phyloP scores from a whole-genome alignment of 2,797 vertebrate species.

The Triplophysa yarkandensis region DNA sequence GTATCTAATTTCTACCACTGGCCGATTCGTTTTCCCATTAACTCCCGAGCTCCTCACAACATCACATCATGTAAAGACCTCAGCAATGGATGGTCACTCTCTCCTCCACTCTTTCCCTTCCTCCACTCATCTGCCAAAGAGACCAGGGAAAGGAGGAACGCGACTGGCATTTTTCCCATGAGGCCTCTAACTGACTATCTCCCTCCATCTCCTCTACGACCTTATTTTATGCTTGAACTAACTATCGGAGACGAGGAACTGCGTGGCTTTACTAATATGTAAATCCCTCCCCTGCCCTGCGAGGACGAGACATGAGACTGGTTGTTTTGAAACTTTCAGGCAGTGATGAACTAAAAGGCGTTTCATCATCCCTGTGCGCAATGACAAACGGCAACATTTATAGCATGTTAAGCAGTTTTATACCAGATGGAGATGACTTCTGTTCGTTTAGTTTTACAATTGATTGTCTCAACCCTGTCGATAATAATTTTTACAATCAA shows the following conservation, averaged over 20 bases:
- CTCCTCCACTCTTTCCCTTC: constrained; percentile 57
- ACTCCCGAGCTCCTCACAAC: constrained; percentile 57
- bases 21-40: constrained; percentile 57
- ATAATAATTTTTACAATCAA: constrained; percentile 48
- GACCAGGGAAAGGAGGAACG: constrained; percentile 68
- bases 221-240: constrained; percentile 66
- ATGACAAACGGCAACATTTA: constrained; percentile 63
- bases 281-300: constrained; percentile 47
- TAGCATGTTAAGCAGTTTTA: constrained; percentile 72
- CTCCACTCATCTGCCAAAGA: constrained; percentile 80
- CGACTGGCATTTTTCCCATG: constrained; percentile 61
- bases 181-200: constrained; percentile 61
- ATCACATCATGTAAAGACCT: constrained; percentile 69
- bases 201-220: constrained; percentile 58
- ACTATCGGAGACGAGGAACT: constrained; percentile 64
- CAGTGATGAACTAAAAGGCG: constrained; percentile 48
- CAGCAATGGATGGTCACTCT: constrained; percentile 59
- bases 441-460: constrained; percentile 45
- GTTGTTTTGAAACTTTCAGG: constrained; percentile 36
- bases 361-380: constrained; percentile 50
- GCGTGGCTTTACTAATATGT: constrained; percentile 70
- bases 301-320: constrained; percentile 57
- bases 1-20: constrained; percentile 49
- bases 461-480: constrained; percentile 6
- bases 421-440: constrained; percentile 61